Conservation (phyloP, 2,888 invertebrate species). For the Dynastes tityus region DNA sequence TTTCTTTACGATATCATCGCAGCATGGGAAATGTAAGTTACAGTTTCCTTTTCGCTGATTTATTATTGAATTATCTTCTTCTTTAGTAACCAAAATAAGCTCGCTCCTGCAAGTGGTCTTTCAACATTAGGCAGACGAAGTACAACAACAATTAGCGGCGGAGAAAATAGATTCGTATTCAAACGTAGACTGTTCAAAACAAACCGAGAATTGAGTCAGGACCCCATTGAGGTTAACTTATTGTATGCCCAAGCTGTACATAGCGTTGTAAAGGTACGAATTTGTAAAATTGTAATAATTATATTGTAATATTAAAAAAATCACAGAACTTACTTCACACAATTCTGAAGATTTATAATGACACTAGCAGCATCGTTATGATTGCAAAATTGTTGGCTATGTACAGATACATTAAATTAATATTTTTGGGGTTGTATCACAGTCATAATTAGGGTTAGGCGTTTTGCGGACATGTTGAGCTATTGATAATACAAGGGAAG, state of each 20-base stretch:
- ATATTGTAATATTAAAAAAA: too few relatives aligned
- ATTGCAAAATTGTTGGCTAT: too few relatives aligned
- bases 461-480: too few relatives aligned
- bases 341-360: too few relatives aligned
- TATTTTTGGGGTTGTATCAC: too few relatives aligned
- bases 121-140: slow-evolving; percentile 73
- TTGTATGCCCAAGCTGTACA: slow-evolving; percentile 96
- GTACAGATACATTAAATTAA: too few relatives aligned
- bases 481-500: too few relatives aligned
- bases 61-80: background rate
- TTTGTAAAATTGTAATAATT: background rate
- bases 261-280: slow-evolving; percentile 90
- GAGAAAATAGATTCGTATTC: slow-evolving; percentile 94
- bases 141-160: slow-evolving; percentile 83
- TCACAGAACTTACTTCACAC: too few relatives aligned
- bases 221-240: slow-evolving; percentile 95
- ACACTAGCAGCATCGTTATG: too few relatives aligned
- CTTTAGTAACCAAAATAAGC: slow-evolving; percentile 67
- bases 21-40: slow-evolving; percentile 90
- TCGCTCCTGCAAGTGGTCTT: slow-evolving; percentile 64
- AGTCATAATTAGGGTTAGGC: too few relatives aligned
- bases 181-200: slow-evolving; percentile 91
- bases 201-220: slow-evolving; percentile 91
- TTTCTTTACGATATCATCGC: slow-evolving; percentile 95
- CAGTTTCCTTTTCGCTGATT: background rate